These are phyloP conservation scores for Melieria omissa DNA, from an alignment of 2,888 invertebrate genomes.

Conservation along the genomic window DNA sequence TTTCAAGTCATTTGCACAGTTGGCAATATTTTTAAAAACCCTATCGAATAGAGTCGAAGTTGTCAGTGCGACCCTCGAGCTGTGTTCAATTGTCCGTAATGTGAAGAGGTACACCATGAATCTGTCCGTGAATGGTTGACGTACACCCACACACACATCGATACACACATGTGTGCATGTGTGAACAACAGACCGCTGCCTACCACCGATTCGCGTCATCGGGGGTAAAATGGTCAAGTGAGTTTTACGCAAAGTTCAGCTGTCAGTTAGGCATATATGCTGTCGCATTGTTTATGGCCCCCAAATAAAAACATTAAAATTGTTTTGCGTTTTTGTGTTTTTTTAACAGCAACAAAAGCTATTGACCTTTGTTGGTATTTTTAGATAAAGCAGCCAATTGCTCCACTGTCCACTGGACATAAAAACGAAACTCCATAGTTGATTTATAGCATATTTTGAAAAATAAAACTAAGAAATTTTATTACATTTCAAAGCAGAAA, in stretches of 20 bases:
- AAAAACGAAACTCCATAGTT: too few relatives aligned
- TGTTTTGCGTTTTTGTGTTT: neutral
- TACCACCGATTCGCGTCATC: neutral
- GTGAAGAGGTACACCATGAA: neutral
- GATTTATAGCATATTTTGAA: neutral
- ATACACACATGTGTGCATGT: constrained; percentile 1
- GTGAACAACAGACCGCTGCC: neutral
- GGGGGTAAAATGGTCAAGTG: constrained; percentile 8
- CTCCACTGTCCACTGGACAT: too few relatives aligned
- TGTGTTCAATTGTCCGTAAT: constrained; percentile 20
- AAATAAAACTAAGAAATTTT: too few relatives aligned
- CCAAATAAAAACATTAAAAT: neutral
- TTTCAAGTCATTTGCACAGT: constrained; percentile 34
- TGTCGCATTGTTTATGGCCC: neutral
- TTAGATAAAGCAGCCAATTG: neutral
- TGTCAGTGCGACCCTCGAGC: constrained; percentile 13
- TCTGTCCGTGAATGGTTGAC: neutral
- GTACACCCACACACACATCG: neutral
- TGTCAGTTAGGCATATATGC: neutral
- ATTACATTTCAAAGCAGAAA: too few relatives aligned
- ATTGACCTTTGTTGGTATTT: neutral
- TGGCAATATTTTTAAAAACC: constrained; percentile 4
- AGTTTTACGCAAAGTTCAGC: neutral
- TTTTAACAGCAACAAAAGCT: too few relatives aligned
- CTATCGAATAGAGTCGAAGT: neutral